Evolutionary conservation across 2,888 invertebrate species (phyloP), one percentile per base, ranked within the genome.

Genomic region (Chrysomela aeneicollis): DNA sequence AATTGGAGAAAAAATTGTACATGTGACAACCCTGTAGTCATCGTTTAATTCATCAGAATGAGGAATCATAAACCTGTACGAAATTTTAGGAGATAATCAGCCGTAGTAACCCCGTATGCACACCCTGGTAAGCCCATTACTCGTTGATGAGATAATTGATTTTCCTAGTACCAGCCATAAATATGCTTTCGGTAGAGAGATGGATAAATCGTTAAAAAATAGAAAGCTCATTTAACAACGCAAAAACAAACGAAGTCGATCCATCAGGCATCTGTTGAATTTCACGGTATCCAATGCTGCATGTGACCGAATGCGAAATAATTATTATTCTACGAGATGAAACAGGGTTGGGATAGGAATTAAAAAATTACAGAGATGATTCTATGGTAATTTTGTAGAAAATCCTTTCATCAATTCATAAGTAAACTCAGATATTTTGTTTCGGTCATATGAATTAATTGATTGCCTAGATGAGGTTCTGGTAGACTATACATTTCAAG

Each of bases 231-330:
- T 42, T 42, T 10, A 42, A 35, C 6, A 35, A 10, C 32, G 32
- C 10, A 35, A 42, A 52, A 52, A 52, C 22, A 52, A 52, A 52
- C 26, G 52, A 52, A 52, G 52, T 5, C 30, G 17, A 52, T 52
- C 52, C 15, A 17, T 52, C 52, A 52, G 30, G 19, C 52, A 52
- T 22, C 52, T 52, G 52, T 22, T 19, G 30, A 52, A 30, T 52
- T 26, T 42, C 42, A 15, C 15, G n/a, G 12, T 42, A 42, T 35
- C 32, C 10, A 35, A 9, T n/a, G n/a, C 26, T 42, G 42, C 42
- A 15, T 42, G 15, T 42, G 10, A 42, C 12, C 53, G 32, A 53
- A 53, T 15, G 42, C 42, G 15, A 42, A 15, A 42, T 42, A 42
- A 42, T 42, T 42, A 42, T 42, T 42, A 42, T 15, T 15, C 15